Evolutionary conservation across 2,888 invertebrate genomes (phyloP).

Genomic region (Netelia virgata): DNA sequence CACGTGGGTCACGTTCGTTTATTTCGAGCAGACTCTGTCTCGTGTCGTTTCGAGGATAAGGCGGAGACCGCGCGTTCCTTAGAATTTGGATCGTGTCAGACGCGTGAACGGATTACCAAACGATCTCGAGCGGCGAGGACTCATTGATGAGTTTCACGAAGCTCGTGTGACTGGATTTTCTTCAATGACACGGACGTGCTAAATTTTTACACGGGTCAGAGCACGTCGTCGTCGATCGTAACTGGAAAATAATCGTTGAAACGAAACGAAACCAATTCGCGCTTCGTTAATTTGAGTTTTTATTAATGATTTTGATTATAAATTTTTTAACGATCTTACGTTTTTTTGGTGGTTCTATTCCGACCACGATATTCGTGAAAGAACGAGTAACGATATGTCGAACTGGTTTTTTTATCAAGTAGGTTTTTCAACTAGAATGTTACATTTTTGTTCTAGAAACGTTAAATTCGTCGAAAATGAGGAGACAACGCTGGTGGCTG

Average conservation of each 20-base stretch:
- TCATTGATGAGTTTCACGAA: slow-evolving; percentile 59
- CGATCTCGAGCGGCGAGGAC: slow-evolving; percentile 28
- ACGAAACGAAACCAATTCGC: background rate
- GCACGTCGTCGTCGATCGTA: background rate
- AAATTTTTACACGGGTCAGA: slow-evolving; percentile 9
- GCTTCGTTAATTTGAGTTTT: background rate
- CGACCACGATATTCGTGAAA: too few species aligned
- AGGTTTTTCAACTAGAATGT: background rate
- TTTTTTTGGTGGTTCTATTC: too few species aligned
- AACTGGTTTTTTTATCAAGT: background rate
- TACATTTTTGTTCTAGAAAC: slow-evolving; percentile 51
- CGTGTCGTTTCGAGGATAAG: slow-evolving; percentile 20
- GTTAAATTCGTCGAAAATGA: slow-evolving; percentile 69
- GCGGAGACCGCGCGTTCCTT: slow-evolving; percentile 37
- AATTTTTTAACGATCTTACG: background rate
- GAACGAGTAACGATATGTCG: background rate
- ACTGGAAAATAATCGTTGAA: background rate
- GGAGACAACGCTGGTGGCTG: slow-evolving; percentile 74
- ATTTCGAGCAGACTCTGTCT: slow-evolving; percentile 49
- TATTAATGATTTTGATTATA: slow-evolving; percentile 4
- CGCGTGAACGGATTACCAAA: slow-evolving; percentile 68
- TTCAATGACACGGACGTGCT: slow-evolving; percentile 54
- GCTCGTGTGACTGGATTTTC: slow-evolving; percentile 21
- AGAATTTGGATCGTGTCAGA: slow-evolving; percentile 70
- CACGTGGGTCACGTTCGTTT: slow-evolving; percentile 14